These are phyloP conservation scores for Pristiophorus japonicus DNA, from an alignment of 2,113 vertebrate species.

Conservation along the genomic window DNA sequence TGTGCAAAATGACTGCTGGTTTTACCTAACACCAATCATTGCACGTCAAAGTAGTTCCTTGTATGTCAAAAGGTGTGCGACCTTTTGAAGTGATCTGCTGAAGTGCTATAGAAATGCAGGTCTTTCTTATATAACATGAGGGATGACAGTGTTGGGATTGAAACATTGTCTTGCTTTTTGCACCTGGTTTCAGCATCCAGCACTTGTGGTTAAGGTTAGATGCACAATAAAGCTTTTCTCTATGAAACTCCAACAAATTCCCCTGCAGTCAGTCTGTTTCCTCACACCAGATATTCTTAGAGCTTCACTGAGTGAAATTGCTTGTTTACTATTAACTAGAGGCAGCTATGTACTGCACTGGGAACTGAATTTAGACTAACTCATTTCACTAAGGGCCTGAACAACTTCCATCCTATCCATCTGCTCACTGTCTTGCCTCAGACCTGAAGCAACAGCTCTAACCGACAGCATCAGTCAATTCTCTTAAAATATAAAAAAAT, in stretches of 20 bases:
- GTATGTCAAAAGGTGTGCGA: not conserved
- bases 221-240: not conserved
- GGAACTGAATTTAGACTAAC: not conserved
- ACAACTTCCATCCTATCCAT: not conserved
- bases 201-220: not conserved
- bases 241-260: not conserved
- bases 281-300: not conserved
- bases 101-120: not conserved
- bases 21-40: not conserved
- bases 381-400: not conserved
- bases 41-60: not conserved
- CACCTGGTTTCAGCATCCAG: no score
- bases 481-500: not conserved
- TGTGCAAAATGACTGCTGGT: not conserved
- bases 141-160: not conserved
- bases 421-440: not conserved
- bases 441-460: not conserved
- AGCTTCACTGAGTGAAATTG: not conserved
- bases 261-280: not conserved
- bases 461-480: not conserved
- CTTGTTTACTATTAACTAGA: not conserved
- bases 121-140: not conserved
- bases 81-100: not conserved
- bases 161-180: not conserved
- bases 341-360: not conserved